Conservation (phyloP, 1,140 invertebrate species). For the Pentalonia nigronervosa region DNA sequence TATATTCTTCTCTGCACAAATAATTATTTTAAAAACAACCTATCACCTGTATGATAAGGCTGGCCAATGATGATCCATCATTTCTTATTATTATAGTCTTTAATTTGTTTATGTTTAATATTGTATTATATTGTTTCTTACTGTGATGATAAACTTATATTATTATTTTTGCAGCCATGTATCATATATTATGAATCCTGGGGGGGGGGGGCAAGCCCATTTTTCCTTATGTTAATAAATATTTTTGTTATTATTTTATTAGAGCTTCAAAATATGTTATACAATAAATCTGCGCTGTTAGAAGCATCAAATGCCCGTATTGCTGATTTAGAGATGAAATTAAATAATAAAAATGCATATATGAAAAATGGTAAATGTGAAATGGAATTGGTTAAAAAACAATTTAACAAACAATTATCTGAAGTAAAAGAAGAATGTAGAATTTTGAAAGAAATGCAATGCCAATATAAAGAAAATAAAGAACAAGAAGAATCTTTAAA, state of each 20-base stretch:
- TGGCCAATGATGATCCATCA: background rate
- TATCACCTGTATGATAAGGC: too few species aligned
- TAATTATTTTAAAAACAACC: background rate
- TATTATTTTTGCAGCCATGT: background rate
- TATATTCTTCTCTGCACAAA: background rate
- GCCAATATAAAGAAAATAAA: background rate
- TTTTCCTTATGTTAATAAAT: background rate
- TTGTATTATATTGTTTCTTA: background rate
- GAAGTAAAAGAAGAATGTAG: slow-evolving; percentile 61
- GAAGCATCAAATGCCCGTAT: slow-evolving; percentile 67
- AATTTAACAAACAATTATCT: slow-evolving; percentile 67
- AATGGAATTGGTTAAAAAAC: slow-evolving; percentile 67
- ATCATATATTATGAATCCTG: background rate
- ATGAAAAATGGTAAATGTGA: slow-evolving; percentile 65
- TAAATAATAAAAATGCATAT: slow-evolving; percentile 66
- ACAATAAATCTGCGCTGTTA: slow-evolving; percentile 61
- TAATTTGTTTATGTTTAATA: background rate
- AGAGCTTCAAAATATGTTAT: slow-evolving; percentile 60
- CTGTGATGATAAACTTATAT: background rate
- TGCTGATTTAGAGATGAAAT: slow-evolving; percentile 66
- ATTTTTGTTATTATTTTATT: slow-evolving; percentile 17
- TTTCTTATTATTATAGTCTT: background rate
- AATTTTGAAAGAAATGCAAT: slow-evolving; percentile 38
- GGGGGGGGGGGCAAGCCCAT: background rate
- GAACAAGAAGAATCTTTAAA: slow-evolving; percentile 31